Evolutionary conservation across 1,140 invertebrate species (phyloP).

Genomic region (Euwallacea similis): DNA sequence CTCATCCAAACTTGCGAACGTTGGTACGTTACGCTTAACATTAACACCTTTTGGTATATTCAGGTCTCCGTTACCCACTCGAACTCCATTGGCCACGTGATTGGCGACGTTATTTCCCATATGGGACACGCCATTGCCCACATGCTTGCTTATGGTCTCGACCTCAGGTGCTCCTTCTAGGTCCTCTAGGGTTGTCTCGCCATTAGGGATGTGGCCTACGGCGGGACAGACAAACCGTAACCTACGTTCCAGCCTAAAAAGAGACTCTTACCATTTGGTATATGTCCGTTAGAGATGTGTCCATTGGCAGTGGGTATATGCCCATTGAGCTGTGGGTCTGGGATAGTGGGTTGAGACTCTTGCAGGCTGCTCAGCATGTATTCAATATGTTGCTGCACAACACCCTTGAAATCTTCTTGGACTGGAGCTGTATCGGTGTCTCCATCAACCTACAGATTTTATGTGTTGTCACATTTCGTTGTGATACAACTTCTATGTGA

Average conservation of each 20-base stretch:
- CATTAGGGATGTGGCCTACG: constrained; percentile 43
- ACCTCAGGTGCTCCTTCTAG: constrained; percentile 42
- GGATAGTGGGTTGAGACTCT: constrained; percentile 10
- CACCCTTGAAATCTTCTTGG: constrained; percentile 71
- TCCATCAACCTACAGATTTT: constrained; percentile 67
- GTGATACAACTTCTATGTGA: too few species aligned
- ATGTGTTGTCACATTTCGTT: too few species aligned
- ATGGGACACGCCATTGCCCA: constrained; percentile 28
- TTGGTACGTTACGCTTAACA: constrained; percentile 3
- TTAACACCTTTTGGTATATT: not conserved
- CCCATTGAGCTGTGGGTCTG: constrained; percentile 35
- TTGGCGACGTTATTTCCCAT: not conserved
- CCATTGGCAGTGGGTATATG: constrained; percentile 42
- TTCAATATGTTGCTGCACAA: constrained; percentile 67
- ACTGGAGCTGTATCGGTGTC: constrained; percentile 76
- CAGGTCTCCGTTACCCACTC: not conserved
- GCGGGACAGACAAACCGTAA: not conserved
- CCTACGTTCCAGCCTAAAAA: not conserved
- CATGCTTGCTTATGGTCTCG: constrained; percentile 47
- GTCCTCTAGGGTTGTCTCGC: constrained; percentile 45
- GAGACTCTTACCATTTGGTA: constrained; percentile 5
- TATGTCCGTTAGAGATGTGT: constrained; percentile 39
- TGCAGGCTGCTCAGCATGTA: constrained; percentile 53
- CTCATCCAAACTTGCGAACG: constrained; percentile 14
- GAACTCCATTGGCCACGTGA: constrained; percentile 2